Base-by-base conservation (phyloP, 1,140 invertebrate genomes). In the Nymphalis io region DNA sequence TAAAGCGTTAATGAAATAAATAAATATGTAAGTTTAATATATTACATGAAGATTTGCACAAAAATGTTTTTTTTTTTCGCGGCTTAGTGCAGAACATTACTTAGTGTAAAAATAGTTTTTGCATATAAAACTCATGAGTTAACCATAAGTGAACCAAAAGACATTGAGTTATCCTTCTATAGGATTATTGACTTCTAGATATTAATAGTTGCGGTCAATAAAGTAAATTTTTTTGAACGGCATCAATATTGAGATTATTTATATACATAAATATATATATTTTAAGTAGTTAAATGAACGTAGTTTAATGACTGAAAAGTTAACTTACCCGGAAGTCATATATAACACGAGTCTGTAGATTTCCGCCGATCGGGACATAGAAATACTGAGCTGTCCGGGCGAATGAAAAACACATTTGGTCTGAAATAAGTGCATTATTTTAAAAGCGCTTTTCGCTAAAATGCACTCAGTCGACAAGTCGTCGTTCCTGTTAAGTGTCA, bases 391-490 rank as follows among this genome's bases (percentile, higher is more conserved):
- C 11, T 21, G 57, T 59, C 57, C 2, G n/a, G 38, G 57, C 33
- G 57, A 40, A 59, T 63, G 16, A 63, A 63, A 63, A 63, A 63
- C 21, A 53, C 48, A 57, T 68, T 68, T 40, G 59, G 60, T 55
- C 27, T 62, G 60, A 44, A 69, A 69, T 40, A 69, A 62, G 44
- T 55, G 59, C 60, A 69, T 69, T 69, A 69, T 62, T 69, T 69
- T 62, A 40, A 69, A 58, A 62, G 67, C 67, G 27, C 60, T 69
- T 48, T 62, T 62, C 67, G 60, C 39, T 21, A 62, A 62, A 62
- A 62, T 68, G 67, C 60, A 69, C 67, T 69, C 67, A 69, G 67
- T 69, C 39, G 60, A 69, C 67, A 62, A 51, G 61, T 68, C 66
- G 46, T 62, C 67, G 67, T 60, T 23, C 18, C 59, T 55, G 33